Conservation (phyloP, 2,113 vertebrate species). For the Cyphomyrus discorhynchus region DNA sequence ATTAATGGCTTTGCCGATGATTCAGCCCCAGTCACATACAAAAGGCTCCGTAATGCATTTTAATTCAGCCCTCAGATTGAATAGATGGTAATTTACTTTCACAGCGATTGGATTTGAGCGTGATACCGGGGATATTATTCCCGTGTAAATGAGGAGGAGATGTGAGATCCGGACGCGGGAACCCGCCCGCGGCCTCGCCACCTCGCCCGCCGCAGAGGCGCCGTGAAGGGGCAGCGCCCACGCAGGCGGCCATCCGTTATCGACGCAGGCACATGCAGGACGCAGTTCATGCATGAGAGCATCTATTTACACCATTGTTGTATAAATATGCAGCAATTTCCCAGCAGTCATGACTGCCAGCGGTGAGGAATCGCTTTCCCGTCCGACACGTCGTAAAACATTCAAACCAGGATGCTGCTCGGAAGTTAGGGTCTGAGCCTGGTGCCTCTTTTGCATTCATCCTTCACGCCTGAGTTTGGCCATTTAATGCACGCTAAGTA, state of each 20-base stretch:
- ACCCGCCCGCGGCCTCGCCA: background rate
- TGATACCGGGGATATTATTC: slow-evolving; percentile 34
- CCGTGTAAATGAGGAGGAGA: background rate
- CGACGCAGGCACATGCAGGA: background rate
- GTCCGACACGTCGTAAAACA: background rate
- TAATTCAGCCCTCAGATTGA: slow-evolving; percentile 61
- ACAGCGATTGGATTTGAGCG: slow-evolving; percentile 39
- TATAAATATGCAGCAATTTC: background rate
- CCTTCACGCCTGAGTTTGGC: background rate
- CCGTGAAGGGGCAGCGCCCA: background rate
- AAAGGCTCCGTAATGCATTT: slow-evolving; percentile 45
- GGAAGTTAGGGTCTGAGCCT: background rate
- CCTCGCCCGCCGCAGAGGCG: no score
- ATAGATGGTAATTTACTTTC: slow-evolving; percentile 48
- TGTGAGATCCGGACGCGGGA: background rate
- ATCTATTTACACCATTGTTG: slow-evolving; percentile 8
- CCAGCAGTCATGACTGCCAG: background rate
- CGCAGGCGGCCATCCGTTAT: background rate
- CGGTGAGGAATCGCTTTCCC: slow-evolving; percentile 7
- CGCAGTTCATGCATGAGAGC: background rate
- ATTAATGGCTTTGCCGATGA: slow-evolving; percentile 50
- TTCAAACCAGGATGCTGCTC: background rate
- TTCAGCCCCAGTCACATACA: slow-evolving; percentile 32
- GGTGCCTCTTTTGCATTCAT: background rate
- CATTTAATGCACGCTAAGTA: background rate